Evolutionary conservation across 2,888 invertebrate species (phyloP).

Genomic region (Sipha maydis): DNA sequence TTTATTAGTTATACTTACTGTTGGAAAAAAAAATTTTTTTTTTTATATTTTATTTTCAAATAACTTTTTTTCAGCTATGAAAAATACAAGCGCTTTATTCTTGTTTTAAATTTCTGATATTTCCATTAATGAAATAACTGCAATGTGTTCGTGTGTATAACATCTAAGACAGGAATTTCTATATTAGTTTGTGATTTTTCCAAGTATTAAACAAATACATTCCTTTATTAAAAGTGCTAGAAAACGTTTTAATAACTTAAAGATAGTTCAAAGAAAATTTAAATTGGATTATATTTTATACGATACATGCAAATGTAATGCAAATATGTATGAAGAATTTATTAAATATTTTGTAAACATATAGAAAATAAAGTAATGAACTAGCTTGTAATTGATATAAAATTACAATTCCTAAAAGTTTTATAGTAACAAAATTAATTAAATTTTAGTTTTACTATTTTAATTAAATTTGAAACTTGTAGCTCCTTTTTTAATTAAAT

Average conservation of each 20-base stretch:
- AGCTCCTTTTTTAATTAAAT: not conserved
- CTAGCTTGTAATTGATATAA: too few relatives aligned
- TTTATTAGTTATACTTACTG: not conserved
- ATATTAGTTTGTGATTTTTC: not conserved
- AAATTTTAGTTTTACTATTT: not conserved
- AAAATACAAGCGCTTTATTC: not conserved
- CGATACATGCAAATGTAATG: not conserved
- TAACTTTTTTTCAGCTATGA: not conserved
- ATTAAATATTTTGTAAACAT: not conserved
- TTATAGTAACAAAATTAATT: not conserved
- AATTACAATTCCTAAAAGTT: too few relatives aligned
- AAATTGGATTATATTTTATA: not conserved
- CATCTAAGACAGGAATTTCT: not conserved
- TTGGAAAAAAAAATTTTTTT: not conserved
- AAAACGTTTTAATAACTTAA: not conserved
- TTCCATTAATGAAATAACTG: constrained; percentile 5
- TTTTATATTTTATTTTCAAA: not conserved
- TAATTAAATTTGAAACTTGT: not conserved
- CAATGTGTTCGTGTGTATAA: not conserved
- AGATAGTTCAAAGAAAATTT: not conserved
- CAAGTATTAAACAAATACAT: not conserved
- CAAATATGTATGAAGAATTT: not conserved
- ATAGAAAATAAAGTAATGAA: not conserved
- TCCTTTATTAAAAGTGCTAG: not conserved
- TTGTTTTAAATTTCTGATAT: not conserved